Conservation (phyloP, 1,140 invertebrate genomes). For the Archivesica marissinica region DNA sequence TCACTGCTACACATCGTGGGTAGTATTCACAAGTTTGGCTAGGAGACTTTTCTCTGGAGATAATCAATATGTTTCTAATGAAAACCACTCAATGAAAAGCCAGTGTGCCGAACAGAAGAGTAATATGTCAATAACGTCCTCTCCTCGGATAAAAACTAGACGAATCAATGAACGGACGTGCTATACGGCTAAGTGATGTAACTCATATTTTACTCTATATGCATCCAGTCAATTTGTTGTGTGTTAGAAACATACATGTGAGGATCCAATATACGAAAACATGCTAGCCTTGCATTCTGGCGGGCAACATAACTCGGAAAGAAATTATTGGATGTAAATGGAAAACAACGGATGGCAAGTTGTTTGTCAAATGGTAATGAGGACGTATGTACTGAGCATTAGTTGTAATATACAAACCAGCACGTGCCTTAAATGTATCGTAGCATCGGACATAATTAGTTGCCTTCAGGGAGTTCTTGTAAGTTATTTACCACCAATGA, state of each 20-base stretch:
- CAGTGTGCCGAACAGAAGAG: not conserved
- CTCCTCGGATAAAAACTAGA: constrained; percentile 28
- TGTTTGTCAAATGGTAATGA: not conserved
- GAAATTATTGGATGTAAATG: not conserved
- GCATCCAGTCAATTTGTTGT: not conserved
- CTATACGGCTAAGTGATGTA: not conserved
- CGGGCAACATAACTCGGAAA: not conserved
- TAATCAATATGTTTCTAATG: constrained; percentile 29
- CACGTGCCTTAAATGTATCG: not conserved
- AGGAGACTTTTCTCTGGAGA: no score
- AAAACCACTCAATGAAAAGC: constrained; percentile 15
- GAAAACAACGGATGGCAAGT: not conserved
- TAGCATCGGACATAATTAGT: not conserved
- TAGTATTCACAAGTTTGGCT: no score
- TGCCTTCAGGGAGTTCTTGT: not conserved
- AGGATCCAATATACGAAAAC: not conserved
- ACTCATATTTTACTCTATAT: not conserved
- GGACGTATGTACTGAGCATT: not conserved
- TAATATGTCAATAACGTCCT: constrained; percentile 18
- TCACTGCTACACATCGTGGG: no score
- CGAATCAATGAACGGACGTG: constrained; percentile 17
- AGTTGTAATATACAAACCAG: not conserved
- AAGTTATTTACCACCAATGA: not conserved
- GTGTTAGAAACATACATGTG: not conserved
- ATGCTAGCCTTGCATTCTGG: not conserved